phyloP scores from a whole-genome alignment of 2,797 vertebrate species.

The Ammospiza maritima region DNA sequence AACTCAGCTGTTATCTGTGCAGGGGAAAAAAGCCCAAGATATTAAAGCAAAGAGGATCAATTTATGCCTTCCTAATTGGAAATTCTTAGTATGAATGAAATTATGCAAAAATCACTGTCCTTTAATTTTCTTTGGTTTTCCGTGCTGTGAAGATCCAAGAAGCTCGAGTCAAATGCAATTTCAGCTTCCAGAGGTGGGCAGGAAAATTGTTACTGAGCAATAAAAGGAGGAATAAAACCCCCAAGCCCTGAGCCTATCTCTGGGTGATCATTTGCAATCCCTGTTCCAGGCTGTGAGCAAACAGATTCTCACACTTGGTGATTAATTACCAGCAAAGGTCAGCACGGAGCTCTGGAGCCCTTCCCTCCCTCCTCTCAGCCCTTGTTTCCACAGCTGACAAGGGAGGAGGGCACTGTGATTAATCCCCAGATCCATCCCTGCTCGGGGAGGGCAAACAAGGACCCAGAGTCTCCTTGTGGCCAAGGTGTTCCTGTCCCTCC shows the following conservation, averaged over 20 bases:
- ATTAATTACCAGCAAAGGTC: constrained; percentile 17
- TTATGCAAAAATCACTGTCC: constrained; percentile 74
- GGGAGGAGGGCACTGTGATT: not conserved
- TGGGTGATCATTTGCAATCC: not conserved
- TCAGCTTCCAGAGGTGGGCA: constrained; percentile 18
- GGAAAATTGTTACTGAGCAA: not conserved
- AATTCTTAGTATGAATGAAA: constrained; percentile 69
- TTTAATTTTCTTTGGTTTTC: constrained; percentile 73
- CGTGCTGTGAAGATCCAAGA: constrained; percentile 47
- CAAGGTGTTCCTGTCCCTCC: not conserved
- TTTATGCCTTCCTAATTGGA: constrained; percentile 74
- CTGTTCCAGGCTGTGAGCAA: not conserved
- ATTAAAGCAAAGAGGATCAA: constrained; percentile 72
- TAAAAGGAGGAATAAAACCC: rapidly evolving
- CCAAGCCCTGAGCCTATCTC: not conserved
- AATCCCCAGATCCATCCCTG: not conserved
- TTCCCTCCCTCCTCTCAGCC: not conserved
- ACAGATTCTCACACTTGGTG: not conserved
- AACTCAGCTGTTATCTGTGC: constrained; percentile 69
- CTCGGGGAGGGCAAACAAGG: not conserved
- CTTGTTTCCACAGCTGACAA: not conserved
- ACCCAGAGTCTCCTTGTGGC: not conserved
- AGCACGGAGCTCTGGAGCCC: not conserved
- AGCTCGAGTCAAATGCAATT: constrained; percentile 60
- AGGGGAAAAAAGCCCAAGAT: constrained; percentile 24